These are phyloP conservation scores for Dreissena polymorpha DNA, from an alignment of 1,140 invertebrate genomes.

Conservation along the genomic window DNA sequence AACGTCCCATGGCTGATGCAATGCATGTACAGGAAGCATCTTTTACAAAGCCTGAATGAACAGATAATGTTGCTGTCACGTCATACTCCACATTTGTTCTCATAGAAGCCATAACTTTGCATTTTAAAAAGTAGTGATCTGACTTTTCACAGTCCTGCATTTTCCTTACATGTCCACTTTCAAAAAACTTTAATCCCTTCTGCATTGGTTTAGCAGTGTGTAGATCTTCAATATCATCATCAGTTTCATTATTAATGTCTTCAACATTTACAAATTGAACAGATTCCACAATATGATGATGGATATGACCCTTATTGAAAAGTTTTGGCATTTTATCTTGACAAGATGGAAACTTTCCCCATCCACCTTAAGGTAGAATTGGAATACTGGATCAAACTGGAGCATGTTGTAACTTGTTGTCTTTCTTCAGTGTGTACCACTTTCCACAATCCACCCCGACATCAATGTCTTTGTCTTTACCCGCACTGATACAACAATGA, in stretches of 20 bases:
- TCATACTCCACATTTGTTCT: conserved; percentile 7
- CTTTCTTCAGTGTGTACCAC: too few species aligned
- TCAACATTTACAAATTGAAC: conserved; percentile 25
- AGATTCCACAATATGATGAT: conserved; percentile 51
- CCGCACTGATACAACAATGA: too few species aligned
- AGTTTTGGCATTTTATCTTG: conserved; percentile 27
- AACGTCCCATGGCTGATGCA: conserved; percentile 40
- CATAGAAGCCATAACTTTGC: conserved; percentile 46
- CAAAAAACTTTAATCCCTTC: conserved; percentile 38
- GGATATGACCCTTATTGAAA: conserved; percentile 50
- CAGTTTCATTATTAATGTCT: not conserved
- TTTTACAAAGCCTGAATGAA: conserved; percentile 18
- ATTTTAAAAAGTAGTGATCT: conserved; percentile 24
- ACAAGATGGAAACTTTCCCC: conserved; percentile 35
- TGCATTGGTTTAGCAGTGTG: conserved; percentile 41
- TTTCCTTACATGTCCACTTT: conserved; percentile 41
- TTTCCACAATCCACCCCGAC: too few species aligned
- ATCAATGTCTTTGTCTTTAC: too few species aligned
- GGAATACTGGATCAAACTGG: not conserved
- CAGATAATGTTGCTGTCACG: conserved; percentile 4
- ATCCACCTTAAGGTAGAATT: conserved; percentile 31
- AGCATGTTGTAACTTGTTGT: too few species aligned
- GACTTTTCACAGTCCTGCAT: conserved; percentile 38
- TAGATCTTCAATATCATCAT: conserved; percentile 34
- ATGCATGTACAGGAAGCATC: conserved; percentile 42